Percentiles rank a stretch among this genome's conserved stretches.
Conservation (phyloP, 2,888 invertebrate genomes). For the Diaphora mendica region DNA sequence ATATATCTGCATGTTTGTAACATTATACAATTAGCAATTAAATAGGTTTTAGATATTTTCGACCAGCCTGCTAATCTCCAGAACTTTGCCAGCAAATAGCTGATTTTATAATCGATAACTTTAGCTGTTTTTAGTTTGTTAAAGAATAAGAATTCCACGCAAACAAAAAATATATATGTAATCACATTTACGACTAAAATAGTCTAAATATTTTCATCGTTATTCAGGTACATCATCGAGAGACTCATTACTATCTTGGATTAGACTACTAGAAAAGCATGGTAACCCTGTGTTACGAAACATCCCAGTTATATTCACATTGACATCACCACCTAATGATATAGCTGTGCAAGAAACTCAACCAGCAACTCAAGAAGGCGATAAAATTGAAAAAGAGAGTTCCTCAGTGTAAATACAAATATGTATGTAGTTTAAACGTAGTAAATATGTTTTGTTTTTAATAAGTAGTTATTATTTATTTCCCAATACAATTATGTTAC, state of each 20-base stretch:
- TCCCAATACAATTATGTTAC: not conserved
- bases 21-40: not conserved
- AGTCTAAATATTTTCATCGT: not conserved
- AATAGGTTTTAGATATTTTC: not conserved
- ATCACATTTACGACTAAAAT: not conserved
- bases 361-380: constrained; percentile 56
- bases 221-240: constrained; percentile 92
- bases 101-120: not conserved
- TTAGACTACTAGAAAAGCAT: constrained; percentile 91
- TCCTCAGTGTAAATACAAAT: constrained; percentile 24
- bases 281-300: constrained; percentile 90
- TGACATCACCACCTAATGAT: constrained; percentile 88
- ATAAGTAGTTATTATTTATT: constrained; percentile 3
- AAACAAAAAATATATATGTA: not conserved
- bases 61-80: not conserved
- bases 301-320: constrained; percentile 94
- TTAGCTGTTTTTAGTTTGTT: not conserved
- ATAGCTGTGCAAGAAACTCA: constrained; percentile 72
- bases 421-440: constrained; percentile 22
- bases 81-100: not conserved
- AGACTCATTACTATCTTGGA: constrained; percentile 97
- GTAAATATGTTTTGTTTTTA: constrained; percentile 39
- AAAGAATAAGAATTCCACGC: not conserved
- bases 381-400: constrained; percentile 36
- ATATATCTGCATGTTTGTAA: too few relatives aligned